Conservation (phyloP, 1,140 invertebrate species). For the Drosophila quadrilineata region DNA sequence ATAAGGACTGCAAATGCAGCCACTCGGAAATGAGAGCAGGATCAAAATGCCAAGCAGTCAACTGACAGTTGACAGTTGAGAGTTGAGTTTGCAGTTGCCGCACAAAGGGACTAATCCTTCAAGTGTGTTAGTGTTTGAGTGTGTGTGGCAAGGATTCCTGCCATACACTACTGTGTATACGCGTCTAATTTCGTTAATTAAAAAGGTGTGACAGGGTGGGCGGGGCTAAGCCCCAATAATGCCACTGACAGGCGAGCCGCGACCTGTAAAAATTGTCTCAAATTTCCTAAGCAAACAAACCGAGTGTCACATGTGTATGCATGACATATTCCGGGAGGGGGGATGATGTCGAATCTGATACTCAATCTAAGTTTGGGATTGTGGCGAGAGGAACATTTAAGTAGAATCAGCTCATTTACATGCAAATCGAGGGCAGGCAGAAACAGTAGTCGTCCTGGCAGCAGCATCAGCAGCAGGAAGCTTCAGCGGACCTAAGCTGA, state of each 20-base stretch:
- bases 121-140: conserved; percentile 15
- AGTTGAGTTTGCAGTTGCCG: conserved; percentile 2
- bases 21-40: conserved; percentile 44
- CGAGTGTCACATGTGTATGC: background rate
- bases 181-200: conserved; percentile 62
- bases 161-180: too few species aligned
- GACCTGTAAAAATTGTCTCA: conserved; percentile 33
- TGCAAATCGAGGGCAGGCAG: conserved; percentile 28
- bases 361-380: conserved; percentile 14
- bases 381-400: conserved; percentile 14
- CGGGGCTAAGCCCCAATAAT: background rate
- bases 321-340: too few species aligned
- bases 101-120: conserved; percentile 10
- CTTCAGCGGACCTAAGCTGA: background rate
- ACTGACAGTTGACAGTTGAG: background rate
- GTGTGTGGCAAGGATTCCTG: background rate
- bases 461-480: conserved; percentile 6
- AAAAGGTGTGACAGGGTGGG: conserved; percentile 54
- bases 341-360: too few species aligned
- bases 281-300: conserved; percentile 42
- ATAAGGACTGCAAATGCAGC: conserved; percentile 33
- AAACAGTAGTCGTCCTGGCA: too few species aligned
- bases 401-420: conserved; percentile 50
- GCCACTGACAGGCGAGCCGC: background rate
- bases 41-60: conserved; percentile 33